Evolutionary conservation across 2,888 invertebrate genomes (phyloP).

Genomic region (Ceratothoa steindachneri): DNA sequence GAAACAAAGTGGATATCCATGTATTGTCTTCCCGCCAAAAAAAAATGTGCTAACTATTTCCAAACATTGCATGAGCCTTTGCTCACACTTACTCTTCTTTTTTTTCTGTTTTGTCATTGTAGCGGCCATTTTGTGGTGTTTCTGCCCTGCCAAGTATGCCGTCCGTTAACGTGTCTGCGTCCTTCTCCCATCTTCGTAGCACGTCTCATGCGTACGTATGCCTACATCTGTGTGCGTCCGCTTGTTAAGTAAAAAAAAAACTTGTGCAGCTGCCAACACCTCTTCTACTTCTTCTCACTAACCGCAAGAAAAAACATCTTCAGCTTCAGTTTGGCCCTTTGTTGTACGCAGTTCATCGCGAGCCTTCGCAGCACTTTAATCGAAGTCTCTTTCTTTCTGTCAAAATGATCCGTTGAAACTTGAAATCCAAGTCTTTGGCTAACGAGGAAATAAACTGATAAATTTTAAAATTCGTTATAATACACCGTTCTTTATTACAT

Average conservation of each 20-base stretch:
- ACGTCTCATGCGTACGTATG: constrained; percentile 46
- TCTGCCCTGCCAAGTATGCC: constrained; percentile 45
- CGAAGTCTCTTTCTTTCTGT: neutral
- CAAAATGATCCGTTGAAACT: no score
- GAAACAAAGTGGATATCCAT: no score
- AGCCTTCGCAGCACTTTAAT: neutral
- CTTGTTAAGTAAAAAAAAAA: neutral
- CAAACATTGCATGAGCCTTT: no score
- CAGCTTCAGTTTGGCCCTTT: neutral
- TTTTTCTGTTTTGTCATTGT: constrained; percentile 25
- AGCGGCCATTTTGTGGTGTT: constrained; percentile 47
- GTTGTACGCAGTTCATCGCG: neutral
- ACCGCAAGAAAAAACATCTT: neutral
- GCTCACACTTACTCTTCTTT: constrained; percentile 13
- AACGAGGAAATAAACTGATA: no score
- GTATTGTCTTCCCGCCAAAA: no score
- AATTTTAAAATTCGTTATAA: no score
- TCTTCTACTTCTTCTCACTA: no score
- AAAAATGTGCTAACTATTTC: no score
- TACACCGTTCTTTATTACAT: no score
- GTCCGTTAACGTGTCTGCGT: constrained; percentile 48
- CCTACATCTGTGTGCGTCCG: constrained; percentile 19
- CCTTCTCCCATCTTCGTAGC: constrained; percentile 47
- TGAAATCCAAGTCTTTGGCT: no score
- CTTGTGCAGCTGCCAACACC: constrained; percentile 9